Conservation (phyloP, 2,888 invertebrate species). For the Sepioteuthis lessoniana region DNA sequence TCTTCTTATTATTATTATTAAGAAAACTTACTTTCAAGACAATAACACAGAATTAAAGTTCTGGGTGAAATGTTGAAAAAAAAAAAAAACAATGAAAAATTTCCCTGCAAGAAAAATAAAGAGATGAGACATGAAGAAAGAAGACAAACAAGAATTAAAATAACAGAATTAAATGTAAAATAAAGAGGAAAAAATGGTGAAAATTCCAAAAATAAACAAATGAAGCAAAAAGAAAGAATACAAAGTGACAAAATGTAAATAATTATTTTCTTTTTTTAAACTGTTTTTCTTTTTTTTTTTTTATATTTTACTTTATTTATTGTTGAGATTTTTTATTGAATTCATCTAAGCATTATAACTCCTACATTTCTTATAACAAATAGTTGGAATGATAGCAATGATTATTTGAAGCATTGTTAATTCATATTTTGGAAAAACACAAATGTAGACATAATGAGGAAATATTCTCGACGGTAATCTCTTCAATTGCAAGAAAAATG, state of each 20-base stretch:
- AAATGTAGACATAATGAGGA: too few relatives aligned
- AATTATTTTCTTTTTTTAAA: neutral
- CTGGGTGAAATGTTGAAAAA: neutral
- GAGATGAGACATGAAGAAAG: neutral
- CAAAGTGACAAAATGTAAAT: neutral
- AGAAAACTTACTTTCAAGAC: neutral
- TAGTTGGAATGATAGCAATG: neutral
- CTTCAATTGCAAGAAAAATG: too few relatives aligned
- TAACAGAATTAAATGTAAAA: neutral
- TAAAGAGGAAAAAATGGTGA: neutral
- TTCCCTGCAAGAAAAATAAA: neutral
- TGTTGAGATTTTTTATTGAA: neutral
- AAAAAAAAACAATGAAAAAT: neutral
- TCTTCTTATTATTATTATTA: too few relatives aligned
- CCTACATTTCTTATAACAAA: neutral
- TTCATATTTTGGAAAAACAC: neutral
- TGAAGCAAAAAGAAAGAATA: neutral
- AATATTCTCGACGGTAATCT: too few relatives aligned
- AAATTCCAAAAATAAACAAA: too few relatives aligned
- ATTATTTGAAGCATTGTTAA: neutral
- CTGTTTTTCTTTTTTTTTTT: neutral
- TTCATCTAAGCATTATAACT: neutral
- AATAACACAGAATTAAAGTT: conserved; percentile 16
- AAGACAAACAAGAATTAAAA: neutral
- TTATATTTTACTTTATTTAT: neutral